Evolutionary conservation across 2,888 invertebrate genomes (phyloP).

Genomic region (Bhutanitis thaidina): DNA sequence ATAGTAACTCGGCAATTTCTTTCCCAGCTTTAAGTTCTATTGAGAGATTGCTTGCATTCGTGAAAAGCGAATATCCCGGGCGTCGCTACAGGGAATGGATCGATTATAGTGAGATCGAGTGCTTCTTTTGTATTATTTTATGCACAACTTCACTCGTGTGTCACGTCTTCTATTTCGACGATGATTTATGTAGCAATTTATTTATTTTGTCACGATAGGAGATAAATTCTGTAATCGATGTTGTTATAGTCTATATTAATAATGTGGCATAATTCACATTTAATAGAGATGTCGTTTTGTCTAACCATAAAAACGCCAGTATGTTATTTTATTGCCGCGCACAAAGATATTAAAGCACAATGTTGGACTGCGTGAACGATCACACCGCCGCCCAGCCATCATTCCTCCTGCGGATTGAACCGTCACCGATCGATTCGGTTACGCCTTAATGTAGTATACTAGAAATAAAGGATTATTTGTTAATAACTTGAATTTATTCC

Average conservation of each 20-base stretch:
- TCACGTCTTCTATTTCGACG: too few species aligned
- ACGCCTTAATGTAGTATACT: constrained; percentile 5
- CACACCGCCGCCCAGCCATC: not conserved
- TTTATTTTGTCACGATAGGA: too few species aligned
- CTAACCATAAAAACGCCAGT: too few species aligned
- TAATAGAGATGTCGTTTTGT: too few species aligned
- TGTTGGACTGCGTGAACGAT: not conserved
- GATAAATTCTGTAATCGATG: too few species aligned
- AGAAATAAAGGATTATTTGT: constrained; percentile 16
- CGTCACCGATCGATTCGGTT: constrained; percentile 11
- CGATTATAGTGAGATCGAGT: not conserved
- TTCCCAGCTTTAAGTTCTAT: not conserved
- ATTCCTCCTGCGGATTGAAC: too few species aligned
- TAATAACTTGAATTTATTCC: constrained; percentile 6
- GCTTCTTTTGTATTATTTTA: not conserved
- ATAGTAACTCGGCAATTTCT: too few species aligned
- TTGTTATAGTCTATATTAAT: too few species aligned
- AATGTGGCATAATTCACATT: too few species aligned
- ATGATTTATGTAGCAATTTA: too few species aligned
- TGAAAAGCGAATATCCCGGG: not conserved
- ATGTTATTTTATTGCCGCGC: too few species aligned
- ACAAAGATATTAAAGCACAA: not conserved
- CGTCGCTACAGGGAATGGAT: not conserved
- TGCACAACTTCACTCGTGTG: too few species aligned
- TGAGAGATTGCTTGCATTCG: not conserved